A percentile compares a stretch with the other conserved stretches of the same genome.
These are phyloP conservation scores for Sapayoa aenigma DNA, from an alignment of 2,113 vertebrate genomes.

Conservation along the genomic window DNA sequence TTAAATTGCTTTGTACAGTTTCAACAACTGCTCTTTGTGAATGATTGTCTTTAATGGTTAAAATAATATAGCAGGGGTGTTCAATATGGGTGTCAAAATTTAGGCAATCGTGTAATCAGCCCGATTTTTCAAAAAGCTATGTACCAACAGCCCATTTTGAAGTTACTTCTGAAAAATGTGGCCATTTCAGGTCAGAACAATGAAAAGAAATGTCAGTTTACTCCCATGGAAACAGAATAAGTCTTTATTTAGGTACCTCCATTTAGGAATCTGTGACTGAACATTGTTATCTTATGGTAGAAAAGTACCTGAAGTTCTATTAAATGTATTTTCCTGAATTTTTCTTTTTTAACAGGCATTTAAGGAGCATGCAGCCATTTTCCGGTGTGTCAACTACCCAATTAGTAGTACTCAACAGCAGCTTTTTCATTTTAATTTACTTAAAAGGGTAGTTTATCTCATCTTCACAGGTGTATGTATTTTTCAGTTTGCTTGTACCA, in stretches of 20 bases:
- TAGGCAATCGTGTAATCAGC: slow-evolving; percentile 8
- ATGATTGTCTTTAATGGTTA: background rate
- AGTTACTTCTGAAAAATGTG: background rate
- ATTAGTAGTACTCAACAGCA: background rate
- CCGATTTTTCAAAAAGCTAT: slow-evolving; percentile 7
- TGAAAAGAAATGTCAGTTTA: background rate
- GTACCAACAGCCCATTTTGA: background rate
- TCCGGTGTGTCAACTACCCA: background rate
- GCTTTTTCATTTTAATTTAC: background rate
- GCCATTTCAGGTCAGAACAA: background rate
- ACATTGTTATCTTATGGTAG: background rate
- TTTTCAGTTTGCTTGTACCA: background rate
- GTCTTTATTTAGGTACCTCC: background rate
- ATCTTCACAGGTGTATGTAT: background rate
- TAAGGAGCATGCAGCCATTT: background rate
- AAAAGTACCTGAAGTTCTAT: background rate
- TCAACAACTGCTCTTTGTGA: background rate
- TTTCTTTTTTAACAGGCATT: background rate
- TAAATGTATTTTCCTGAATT: background rate
- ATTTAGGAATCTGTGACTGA: background rate
- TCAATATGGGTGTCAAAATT: background rate
- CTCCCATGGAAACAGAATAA: background rate
- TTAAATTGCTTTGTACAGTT: background rate
- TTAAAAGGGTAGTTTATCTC: background rate
- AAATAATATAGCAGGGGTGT: background rate